These are phyloP conservation scores for Dromococcyx pavoninus DNA, from an alignment of 2,797 vertebrate species.

Conservation along the genomic window DNA sequence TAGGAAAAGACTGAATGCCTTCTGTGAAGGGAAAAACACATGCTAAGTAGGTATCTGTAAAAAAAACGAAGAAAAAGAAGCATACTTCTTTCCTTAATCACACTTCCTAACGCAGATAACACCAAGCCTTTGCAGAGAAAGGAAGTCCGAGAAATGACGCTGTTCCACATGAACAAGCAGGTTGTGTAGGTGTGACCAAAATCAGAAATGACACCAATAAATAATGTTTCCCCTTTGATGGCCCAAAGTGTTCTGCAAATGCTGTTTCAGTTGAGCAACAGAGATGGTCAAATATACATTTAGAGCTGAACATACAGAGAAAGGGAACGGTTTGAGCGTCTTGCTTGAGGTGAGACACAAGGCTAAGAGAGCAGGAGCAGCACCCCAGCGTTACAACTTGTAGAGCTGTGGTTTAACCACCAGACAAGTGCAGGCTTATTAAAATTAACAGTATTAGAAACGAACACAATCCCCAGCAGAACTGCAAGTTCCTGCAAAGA, in stretches of 20 bases:
- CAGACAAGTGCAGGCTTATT: conserved; percentile 48
- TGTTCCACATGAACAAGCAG: conserved; percentile 36
- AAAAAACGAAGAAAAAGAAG: background rate
- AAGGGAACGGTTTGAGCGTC: background rate
- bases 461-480: conserved; percentile 22
- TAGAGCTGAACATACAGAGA: background rate
- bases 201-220: conserved; percentile 42
- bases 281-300: background rate
- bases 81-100: conserved; percentile 36
- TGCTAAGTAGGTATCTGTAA: background rate
- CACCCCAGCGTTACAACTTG: background rate
- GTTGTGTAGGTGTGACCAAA: background rate
- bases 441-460: conserved; percentile 51
- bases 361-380: background rate
- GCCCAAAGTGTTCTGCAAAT: background rate
- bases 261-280: background rate
- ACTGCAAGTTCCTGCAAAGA: conserved; percentile 48
- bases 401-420: conserved; percentile 56
- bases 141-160: conserved; percentile 47
- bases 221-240: conserved; percentile 2
- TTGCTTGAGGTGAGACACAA: background rate
- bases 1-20: background rate
- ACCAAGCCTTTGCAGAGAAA: conserved; percentile 16
- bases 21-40: background rate
- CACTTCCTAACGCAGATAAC: conserved; percentile 31